Evolutionary conservation across 23 tunicate genomes (phyloP), one percentile per base, ranked within the genome.

Genomic region (Trididemnum miniatum): DNA sequence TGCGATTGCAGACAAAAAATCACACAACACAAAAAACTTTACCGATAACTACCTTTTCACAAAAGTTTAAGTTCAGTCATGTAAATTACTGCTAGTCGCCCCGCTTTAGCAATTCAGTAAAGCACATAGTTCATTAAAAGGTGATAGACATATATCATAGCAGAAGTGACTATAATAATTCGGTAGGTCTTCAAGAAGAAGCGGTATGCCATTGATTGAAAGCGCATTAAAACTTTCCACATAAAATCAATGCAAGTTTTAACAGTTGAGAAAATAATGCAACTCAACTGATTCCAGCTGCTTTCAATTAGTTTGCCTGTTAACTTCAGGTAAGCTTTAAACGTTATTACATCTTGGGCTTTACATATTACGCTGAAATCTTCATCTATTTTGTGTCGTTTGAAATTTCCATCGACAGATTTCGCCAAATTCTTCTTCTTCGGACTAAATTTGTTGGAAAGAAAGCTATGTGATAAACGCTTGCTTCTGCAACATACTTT

Each of bases 71-170:
- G n/a, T n/a, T n/a, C n/a, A n/a, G n/a, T n/a, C n/a, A n/a, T n/a
- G n/a, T n/a, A n/a, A n/a, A n/a, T n/a, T n/a, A n/a, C n/a, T n/a
- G n/a, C n/a, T n/a, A n/a, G n/a, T n/a, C n/a, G n/a, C n/a, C n/a
- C n/a, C n/a, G n/a, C n/a, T n/a, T n/a, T n/a, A n/a, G n/a, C n/a
- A n/a, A n/a, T n/a, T n/a, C n/a, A n/a, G n/a, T n/a, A n/a, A n/a
- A n/a, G n/a, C 3, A 62, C 67, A 62, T 62, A 62, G 67, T 62
- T 62, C 28, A 62, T 24, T 12, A n/a, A 12, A 62, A 67, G 2
- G 75, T 67, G 75, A 32, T 67, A 67, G 75, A 67, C 3, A 32
- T 30, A 67, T 30, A 67, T 67, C 75, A 67, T 67, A 4, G 38
- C 38, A 30, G 75, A 31, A 12, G 75, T 67, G 7, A 67, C 38